Evolutionary conservation across 2,888 invertebrate genomes (phyloP), one percentile per base, ranked within the genome.

Genomic region (Schizotus pectinicornis): DNA sequence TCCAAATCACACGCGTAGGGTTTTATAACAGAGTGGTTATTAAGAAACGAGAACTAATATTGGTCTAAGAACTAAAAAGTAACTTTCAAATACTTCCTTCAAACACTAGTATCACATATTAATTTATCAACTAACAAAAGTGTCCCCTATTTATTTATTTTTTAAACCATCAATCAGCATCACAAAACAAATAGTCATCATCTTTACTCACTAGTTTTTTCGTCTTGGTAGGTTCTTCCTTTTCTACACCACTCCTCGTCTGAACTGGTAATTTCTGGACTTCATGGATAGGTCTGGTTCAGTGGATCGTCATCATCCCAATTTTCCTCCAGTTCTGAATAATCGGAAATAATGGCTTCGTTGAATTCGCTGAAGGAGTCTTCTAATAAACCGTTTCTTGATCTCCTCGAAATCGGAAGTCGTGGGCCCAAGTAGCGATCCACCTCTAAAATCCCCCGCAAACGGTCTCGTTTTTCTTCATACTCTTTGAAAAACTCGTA

Each of bases 121-220:
- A n/a, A n/a, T n/a, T n/a, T n/a, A n/a, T n/a, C n/a, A n/a, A n/a
- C n/a, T n/a, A n/a, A n/a, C n/a, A n/a, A n/a, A n/a, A n/a, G n/a
- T n/a, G n/a, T n/a, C n/a, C n/a, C n/a, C n/a, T n/a, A n/a, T n/a
- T n/a, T n/a, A n/a, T n/a, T n/a, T n/a, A n/a, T n/a, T n/a, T n/a
- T n/a, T n/a, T n/a, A n/a, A n/a, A n/a, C n/a, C n/a, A 22, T 35
- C 5, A 45, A 45, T 59, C 54, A 5, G 14, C 54, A 49, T 59
- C 59, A 9, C 36, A 38, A 45, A 59, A 59, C 8, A 59, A 59
- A 12, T 59, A 54, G 39, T 59, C 59, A 30, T 59, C 12, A 50
- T 49, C 50, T n/a, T n/a, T 13, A 33, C 6, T 7, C 8, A 52
- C n/a, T 12, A 7, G 8, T 50, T 36, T 49, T 12, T 41, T 31